Evolutionary conservation across 37 sponge, comb jelly and placozoan genomes (phyloP), one percentile per base, ranked within the genome.

Genomic region (Eunapius fragilis): DNA sequence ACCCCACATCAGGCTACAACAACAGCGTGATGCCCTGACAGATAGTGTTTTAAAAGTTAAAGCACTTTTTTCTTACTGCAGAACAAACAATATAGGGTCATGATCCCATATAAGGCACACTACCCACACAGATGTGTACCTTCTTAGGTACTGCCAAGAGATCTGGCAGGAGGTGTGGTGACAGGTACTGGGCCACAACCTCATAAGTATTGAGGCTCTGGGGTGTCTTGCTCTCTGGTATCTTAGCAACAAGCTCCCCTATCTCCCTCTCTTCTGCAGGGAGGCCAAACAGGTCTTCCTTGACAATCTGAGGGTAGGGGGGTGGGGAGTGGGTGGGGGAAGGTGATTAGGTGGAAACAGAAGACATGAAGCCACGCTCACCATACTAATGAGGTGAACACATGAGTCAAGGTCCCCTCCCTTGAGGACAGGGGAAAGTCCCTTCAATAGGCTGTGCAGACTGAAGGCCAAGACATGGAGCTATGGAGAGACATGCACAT

Each of bases 251-350:
- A 12, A 76, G 33, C 80, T 92, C 91, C 68, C 88, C 91, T 17
- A 78, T 82, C 84, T 85, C 93, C 79, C 97, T 86, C 89, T 97
- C 97, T 49, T 94, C 96, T 25, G 95, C 91, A 7, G 89, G 89
- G 19, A 36, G 67, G 5, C 97, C 97, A 89, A 97, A 97, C 73
- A 97, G 82, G 68, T 97, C 94, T 22, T 92, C 80, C 0, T 75
- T 70, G 14, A 93, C 28, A 71, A 97, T 80, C 70, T 91, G 26
- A 31, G 30, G 24, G 27, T 0, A 37, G 28, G 23, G 32, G 17
- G 78, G 78, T 12, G 28, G 74, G 3, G n/a, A 85, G 32, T 24
- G 75, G 31, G 3, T 14, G 47, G 69, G 58, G 24, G 50, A 1
- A 76, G 35, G 31, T 73, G 28, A 35, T 37, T 68, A 85, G 45